Evolutionary conservation across 2,888 invertebrate species (phyloP).

Genomic region (Stenoptilia bipunctidactyla): DNA sequence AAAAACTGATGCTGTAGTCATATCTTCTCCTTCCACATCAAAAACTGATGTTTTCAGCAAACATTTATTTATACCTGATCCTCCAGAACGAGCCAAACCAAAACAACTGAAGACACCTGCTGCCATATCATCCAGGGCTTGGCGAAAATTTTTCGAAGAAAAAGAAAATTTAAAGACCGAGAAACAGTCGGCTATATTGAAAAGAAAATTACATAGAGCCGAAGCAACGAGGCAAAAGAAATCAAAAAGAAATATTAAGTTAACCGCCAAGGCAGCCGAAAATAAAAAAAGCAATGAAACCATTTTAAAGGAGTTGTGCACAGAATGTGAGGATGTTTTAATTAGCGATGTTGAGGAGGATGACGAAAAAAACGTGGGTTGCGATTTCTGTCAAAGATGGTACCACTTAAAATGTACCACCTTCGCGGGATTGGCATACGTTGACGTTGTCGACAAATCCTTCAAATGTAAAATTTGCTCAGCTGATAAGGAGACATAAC

Average conservation of each 20-base stretch:
- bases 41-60: slow-evolving; percentile 4
- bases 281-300: slow-evolving; percentile 4
- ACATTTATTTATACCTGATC: slow-evolving; percentile 11
- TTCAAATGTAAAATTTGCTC: too few relatives aligned
- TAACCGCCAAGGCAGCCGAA: too few relatives aligned
- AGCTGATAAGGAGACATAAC: too few relatives aligned
- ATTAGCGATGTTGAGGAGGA: neutral
- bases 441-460: too few relatives aligned
- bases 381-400: slow-evolving; percentile 1
- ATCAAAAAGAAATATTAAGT: slow-evolving; percentile 11
- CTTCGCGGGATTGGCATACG: too few relatives aligned
- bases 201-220: too few relatives aligned
- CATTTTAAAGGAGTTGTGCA: slow-evolving; percentile 9
- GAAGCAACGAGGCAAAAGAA: slow-evolving; percentile 10
- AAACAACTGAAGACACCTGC: slow-evolving; percentile 10
- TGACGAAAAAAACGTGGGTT: slow-evolving; percentile 4
- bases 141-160: slow-evolving; percentile 9
- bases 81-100: slow-evolving; percentile 11
- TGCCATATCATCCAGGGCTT: slow-evolving; percentile 10
- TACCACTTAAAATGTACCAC: slow-evolving; percentile 3
- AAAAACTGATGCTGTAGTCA: too few relatives aligned
- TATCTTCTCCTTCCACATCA: neutral
- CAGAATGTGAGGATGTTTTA: neutral
- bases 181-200: slow-evolving; percentile 2
- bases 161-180: slow-evolving; percentile 10